phyloP scores from a whole-genome alignment of 35 echinoderm and acorn worm species.

The Ophioderma brevispina region DNA sequence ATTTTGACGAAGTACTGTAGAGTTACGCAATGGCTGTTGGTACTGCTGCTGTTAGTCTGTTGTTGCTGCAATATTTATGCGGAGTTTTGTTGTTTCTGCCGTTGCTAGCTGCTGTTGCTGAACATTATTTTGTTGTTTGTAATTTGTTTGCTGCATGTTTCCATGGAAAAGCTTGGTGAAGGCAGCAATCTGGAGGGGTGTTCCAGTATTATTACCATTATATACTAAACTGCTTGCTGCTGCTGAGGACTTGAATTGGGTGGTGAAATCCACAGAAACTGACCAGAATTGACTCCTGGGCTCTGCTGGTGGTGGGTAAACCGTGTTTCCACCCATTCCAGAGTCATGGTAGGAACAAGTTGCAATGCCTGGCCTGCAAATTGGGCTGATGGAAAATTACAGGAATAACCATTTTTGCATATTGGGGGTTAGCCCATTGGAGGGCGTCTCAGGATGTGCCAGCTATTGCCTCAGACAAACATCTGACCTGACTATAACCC shows the following conservation, averaged over 20 bases:
- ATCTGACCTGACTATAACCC: neutral
- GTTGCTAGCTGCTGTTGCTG: neutral
- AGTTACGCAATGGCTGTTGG: conserved; percentile 1
- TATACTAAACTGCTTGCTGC: neutral
- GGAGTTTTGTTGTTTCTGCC: too few species aligned
- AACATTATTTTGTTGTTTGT: too few species aligned
- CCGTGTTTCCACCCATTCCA: neutral
- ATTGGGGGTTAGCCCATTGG: neutral
- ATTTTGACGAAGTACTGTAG: neutral
- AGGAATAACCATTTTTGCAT: neutral
- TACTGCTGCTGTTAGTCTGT: conserved; percentile 27
- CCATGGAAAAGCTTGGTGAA: neutral
- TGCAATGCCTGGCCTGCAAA: neutral
- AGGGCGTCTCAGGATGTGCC: conserved; percentile 5
- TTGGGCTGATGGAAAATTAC: neutral
- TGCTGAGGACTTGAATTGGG: neutral
- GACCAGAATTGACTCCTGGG: neutral
- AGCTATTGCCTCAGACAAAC: neutral
- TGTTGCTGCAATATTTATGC: neutral
- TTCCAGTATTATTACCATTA: neutral
- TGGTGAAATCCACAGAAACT: neutral
- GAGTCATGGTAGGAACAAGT: neutral
- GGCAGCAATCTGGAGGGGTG: neutral
- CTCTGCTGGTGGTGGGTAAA: conserved; percentile 13
- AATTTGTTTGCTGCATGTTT: neutral